Evolutionary conservation across 1,140 invertebrate genomes (phyloP).

Genomic region (Neuroterus valhalla): DNA sequence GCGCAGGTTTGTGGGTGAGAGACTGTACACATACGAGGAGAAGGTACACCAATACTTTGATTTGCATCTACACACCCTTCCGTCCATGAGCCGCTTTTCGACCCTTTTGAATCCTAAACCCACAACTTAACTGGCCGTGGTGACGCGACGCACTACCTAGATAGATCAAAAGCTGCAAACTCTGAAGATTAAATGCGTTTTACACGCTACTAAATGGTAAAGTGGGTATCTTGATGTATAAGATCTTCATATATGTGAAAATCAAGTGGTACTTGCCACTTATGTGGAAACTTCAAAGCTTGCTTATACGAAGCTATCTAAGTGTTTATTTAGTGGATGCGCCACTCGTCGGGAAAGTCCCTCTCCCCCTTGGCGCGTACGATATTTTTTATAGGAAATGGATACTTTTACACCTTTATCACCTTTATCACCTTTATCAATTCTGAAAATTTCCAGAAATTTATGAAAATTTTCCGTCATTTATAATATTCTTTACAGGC

Average conservation of each 20-base stretch:
- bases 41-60: conserved; percentile 37
- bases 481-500: too few relatives aligned
- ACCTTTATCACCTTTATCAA: too few relatives aligned
- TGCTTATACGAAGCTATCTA: too few relatives aligned
- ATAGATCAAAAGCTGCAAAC: conserved; percentile 10
- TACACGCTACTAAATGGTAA: conserved; percentile 16
- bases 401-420: too few relatives aligned
- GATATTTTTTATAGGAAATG: too few relatives aligned
- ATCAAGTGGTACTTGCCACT: conserved; percentile 12
- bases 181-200: conserved; percentile 24
- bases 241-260: background rate
- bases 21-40: conserved; percentile 43
- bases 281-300: background rate
- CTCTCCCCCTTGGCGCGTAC: too few relatives aligned
- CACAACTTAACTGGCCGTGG: background rate
- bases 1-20: background rate
- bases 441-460: too few relatives aligned
- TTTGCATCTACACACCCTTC: background rate
- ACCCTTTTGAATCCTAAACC: conserved; percentile 4
- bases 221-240: background rate
- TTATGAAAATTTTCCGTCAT: too few relatives aligned
- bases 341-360: too few relatives aligned
- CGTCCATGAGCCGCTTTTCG: background rate
- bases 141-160: too few relatives aligned
- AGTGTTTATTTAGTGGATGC: too few relatives aligned